Base-by-base conservation (phyloP, 1,140 invertebrate species). In the Drosophila novamexicana region DNA sequence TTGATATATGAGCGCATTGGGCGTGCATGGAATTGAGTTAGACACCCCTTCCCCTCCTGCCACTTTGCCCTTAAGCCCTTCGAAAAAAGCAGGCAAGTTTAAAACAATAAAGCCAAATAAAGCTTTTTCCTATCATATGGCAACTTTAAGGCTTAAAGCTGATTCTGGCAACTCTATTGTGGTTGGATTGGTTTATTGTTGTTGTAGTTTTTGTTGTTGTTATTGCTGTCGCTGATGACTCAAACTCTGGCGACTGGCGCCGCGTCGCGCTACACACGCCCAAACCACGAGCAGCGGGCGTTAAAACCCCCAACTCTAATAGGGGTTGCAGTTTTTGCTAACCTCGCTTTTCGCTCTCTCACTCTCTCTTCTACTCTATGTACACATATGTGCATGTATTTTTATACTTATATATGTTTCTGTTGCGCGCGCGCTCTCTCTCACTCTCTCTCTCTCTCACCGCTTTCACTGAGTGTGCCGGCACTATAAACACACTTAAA, bases 281-380 rank as follows among this genome's bases (percentile, higher is more conserved):
- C 74, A 66, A 32, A 80, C 66, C 45, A 36, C 42, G 29, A 69
- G 34, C 49, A 76, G 64, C 64, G 81, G 72, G 72, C 74, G 64
- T 76, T 77, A 50, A 76, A 65, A 79, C 72, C 79, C 83, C 83
- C 84, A 88, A 89, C 83, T 89, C 79, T 81, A 71, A 78, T 83
- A 84, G 84, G 84, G 84, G 84, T 89, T 89, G 84, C 84, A 77
- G 74, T 75, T 80, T 81, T 82, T 74, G 74, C 77, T 59, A 76
- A 75, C 79, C 61, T 78, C 49, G 54, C 63, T 63, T 22, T 22
- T 2, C 47, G 9, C 50, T 75, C 59, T 54, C 52, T 47, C 44
- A 22, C 39, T 45, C 39, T 56, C 40, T 68, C 40, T 50, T 14
- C 34, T 32, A 10, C 14, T 42, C 2, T 22, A 44, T 44, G 1